These are phyloP conservation scores for Hydrotaea cyrtoneurina DNA, from an alignment of 2,888 invertebrate species.

Conservation along the genomic window DNA sequence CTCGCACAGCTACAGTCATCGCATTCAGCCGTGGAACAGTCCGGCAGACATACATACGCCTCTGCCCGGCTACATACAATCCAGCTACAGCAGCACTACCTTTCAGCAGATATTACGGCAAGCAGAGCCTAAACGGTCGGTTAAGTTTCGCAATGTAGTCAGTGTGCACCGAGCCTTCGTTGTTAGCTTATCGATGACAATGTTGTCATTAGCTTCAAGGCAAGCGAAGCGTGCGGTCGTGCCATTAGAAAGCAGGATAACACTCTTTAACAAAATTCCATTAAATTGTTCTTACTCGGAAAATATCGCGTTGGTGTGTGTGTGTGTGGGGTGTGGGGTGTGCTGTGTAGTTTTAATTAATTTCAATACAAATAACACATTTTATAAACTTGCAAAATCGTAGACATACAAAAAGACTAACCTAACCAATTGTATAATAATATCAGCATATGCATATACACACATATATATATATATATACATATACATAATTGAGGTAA, in stretches of 20 bases:
- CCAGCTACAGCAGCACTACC: not conserved
- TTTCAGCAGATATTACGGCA: slow-evolving; percentile 42
- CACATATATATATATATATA: not conserved
- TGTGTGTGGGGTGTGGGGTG: slow-evolving; percentile 39
- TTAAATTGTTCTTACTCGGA: slow-evolving; percentile 38
- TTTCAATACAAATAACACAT: not conserved
- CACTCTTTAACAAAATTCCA: slow-evolving; percentile 52
- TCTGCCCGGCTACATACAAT: too few relatives aligned
- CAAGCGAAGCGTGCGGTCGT: slow-evolving; percentile 71
- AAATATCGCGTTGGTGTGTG: slow-evolving; percentile 58
- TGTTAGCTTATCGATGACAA: slow-evolving; percentile 65
- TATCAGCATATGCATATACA: not conserved
- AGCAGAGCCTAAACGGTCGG: not conserved
- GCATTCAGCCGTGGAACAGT: not conserved
- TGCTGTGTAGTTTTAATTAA: slow-evolving; percentile 44
- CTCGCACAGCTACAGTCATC: slow-evolving; percentile 48
- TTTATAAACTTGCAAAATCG: slow-evolving; percentile 12
- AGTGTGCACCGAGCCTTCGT: slow-evolving; percentile 71
- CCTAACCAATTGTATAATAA: not conserved
- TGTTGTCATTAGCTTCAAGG: slow-evolving; percentile 71
- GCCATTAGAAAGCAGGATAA: slow-evolving; percentile 66
- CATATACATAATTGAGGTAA: not conserved
- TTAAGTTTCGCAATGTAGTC: slow-evolving; percentile 15
- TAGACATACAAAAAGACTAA: slow-evolving; percentile 12
- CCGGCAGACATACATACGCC: not conserved